Conservation (phyloP, 2,113 vertebrate genomes). For the Octodon degus region DNA sequence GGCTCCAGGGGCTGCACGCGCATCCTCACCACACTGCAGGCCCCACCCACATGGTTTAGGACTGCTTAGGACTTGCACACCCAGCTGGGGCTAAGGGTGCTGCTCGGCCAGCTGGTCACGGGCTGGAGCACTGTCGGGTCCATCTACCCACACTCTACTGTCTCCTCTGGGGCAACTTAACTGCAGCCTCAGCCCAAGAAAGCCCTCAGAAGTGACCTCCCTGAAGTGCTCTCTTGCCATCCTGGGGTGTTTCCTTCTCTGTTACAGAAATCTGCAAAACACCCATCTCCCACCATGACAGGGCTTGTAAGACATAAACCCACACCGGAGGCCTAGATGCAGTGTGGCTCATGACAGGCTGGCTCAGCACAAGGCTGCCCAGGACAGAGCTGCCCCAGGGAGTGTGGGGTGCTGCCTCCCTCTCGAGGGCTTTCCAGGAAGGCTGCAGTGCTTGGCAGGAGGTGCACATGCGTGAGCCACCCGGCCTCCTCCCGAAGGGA, state of each 20-base stretch:
- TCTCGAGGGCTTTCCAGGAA: not conserved
- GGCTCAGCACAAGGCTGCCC: slow-evolving; percentile 37
- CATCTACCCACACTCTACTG: not conserved
- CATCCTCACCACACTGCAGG: not conserved
- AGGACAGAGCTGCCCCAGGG: slow-evolving; percentile 57
- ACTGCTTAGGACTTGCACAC: not conserved
- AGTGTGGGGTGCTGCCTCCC: not conserved
- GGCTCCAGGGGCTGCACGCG: no score
- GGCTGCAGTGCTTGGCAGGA: not conserved
- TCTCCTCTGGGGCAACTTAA: not conserved
- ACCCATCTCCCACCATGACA: slow-evolving; percentile 85
- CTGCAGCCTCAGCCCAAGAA: not conserved
- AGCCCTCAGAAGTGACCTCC: not conserved
- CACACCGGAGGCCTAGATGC: slow-evolving; percentile 88
- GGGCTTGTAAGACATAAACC: slow-evolving; percentile 87
- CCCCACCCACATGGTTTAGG: fast-evolving
- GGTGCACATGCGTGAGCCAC: not conserved
- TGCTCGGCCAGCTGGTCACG: not conserved
- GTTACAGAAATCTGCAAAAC: slow-evolving; percentile 82
- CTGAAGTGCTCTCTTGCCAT: not conserved
- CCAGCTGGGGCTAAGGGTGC: not conserved
- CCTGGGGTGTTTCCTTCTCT: slow-evolving; percentile 1
- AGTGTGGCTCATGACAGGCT: slow-evolving; percentile 49
- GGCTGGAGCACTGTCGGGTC: not conserved
- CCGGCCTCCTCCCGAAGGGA: not conserved